Conservation (phyloP, 2,888 invertebrate genomes). For the Parnassius apollo region DNA sequence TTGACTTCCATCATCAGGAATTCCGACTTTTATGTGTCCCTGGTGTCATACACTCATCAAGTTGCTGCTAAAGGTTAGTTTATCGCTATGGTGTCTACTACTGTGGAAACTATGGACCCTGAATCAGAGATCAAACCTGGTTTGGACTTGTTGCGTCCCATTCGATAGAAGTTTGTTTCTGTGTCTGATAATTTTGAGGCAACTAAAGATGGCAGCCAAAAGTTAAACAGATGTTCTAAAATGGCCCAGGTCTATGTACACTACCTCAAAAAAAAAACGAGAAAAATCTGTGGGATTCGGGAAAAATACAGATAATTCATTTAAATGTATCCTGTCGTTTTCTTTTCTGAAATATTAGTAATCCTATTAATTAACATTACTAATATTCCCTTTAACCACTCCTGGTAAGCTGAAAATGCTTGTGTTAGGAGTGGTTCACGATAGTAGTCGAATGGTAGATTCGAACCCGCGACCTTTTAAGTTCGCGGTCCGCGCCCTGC, state of each 20-base stretch:
- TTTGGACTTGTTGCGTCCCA: constrained; percentile 92
- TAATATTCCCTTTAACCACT: too few species aligned
- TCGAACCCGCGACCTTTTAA: too few species aligned
- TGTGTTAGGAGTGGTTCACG: too few species aligned
- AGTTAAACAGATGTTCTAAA: constrained; percentile 66
- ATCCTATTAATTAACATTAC: too few species aligned
- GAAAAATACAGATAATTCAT: too few species aligned
- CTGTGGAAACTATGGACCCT: constrained; percentile 97
- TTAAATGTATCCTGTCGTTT: too few species aligned
- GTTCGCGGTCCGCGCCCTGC: too few species aligned
- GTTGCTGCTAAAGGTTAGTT: constrained; percentile 87
- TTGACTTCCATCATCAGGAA: constrained; percentile 59
- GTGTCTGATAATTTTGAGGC: constrained; percentile 96
- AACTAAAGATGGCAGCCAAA: constrained; percentile 91
- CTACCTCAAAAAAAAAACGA: constrained; percentile 53
- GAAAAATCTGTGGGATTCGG: too few species aligned
- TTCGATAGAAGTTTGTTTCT: constrained; percentile 95
- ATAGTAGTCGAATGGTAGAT: too few species aligned
- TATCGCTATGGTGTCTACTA: constrained; percentile 98
- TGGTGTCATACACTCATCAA: constrained; percentile 98
- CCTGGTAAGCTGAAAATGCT: too few species aligned
- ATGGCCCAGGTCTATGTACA: too few species aligned
- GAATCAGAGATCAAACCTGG: constrained; percentile 97
- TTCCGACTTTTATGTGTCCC: constrained; percentile 98
- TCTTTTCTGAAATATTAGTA: too few species aligned